Evolutionary conservation across 1,140 invertebrate species (phyloP), one percentile per base, ranked within the genome.

Genomic region (Orius laevigatus): DNA sequence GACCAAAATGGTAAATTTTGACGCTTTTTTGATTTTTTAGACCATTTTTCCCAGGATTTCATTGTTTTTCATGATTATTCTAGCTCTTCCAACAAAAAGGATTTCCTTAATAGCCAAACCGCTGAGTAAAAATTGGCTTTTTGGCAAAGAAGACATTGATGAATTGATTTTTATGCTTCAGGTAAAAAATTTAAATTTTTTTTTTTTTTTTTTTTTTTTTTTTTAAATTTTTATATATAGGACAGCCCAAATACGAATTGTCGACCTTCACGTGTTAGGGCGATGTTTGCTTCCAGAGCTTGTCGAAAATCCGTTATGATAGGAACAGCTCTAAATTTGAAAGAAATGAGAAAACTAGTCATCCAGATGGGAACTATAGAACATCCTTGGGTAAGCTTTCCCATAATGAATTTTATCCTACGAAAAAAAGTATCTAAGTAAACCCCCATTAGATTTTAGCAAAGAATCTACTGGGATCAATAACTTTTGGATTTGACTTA

Each of bases 291-390:
- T 1, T 93, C 89, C 0, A 73, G 87, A 62, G 89, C 93, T 1
- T 98, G 94, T 64, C 72, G 93, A n/a, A 91, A 87, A 59, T 93
- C 92, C 2, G 80, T 97, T 2, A 97, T 97, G 93, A 84, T 98
- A 59, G 93, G 93, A 41, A 89, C 76, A 52, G 72, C 84, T 2
- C 67, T 98, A 1, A 79, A 72, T 42, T 65, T 66, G 49, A 60
- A 66, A 1, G 80, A 93, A 58, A 97, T 97, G 93, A 74, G 73
- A 57, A 71, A 68, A 56, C 65, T 95, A 15, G 66, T 95, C 15
- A 67, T 68, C 49, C 85, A 95, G 60, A 91, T 96, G 88, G 75
- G 79, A 16, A 70, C 83, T 60, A 88, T 95, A 60, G 79, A 92
- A 49, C 85, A 93, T 62, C 91, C 92, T 14, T 95, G 92, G 85